These are phyloP conservation scores for Sesia bembeciformis DNA, from an alignment of 2,888 invertebrate species.

Conservation along the genomic window DNA sequence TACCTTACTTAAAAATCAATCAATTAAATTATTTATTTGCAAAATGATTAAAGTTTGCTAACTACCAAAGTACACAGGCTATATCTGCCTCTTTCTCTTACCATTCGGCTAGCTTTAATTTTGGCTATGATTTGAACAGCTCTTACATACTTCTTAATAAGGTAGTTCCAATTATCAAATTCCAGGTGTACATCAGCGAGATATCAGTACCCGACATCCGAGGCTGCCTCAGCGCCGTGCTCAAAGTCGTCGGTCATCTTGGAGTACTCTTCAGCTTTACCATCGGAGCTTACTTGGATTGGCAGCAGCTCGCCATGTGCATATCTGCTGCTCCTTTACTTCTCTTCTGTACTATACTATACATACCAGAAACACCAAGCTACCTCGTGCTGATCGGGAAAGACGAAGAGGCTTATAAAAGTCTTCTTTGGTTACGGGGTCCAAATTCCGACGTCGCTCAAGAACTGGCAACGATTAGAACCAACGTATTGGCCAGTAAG, in stretches of 20 bases:
- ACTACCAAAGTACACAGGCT: too few relatives aligned
- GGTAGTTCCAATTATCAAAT: slow-evolving; percentile 7
- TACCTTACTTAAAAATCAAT: too few relatives aligned
- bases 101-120: too few relatives aligned
- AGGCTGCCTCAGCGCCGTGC: slow-evolving; percentile 88
- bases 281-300: slow-evolving; percentile 87
- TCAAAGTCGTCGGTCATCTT: slow-evolving; percentile 89
- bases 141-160: too few relatives aligned
- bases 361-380: slow-evolving; percentile 92
- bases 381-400: slow-evolving; percentile 84
- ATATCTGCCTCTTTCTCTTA: too few relatives aligned
- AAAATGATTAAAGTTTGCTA: too few relatives aligned
- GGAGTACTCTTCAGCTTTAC: slow-evolving; percentile 90
- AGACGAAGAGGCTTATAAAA: slow-evolving; percentile 77
- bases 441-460: slow-evolving; percentile 83
- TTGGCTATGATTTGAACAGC: too few relatives aligned
- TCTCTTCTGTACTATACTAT: slow-evolving; percentile 82
- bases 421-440: slow-evolving; percentile 89
- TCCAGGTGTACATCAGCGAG: slow-evolving; percentile 91
- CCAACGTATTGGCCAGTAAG: slow-evolving; percentile 77
- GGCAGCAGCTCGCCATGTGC: slow-evolving; percentile 88
- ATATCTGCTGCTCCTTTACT: slow-evolving; percentile 86
- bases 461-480: slow-evolving; percentile 81
- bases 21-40: too few relatives aligned
- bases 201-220: slow-evolving; percentile 90